Base-by-base conservation (phyloP, 2,888 invertebrate species). In the Dynastes grantii region DNA sequence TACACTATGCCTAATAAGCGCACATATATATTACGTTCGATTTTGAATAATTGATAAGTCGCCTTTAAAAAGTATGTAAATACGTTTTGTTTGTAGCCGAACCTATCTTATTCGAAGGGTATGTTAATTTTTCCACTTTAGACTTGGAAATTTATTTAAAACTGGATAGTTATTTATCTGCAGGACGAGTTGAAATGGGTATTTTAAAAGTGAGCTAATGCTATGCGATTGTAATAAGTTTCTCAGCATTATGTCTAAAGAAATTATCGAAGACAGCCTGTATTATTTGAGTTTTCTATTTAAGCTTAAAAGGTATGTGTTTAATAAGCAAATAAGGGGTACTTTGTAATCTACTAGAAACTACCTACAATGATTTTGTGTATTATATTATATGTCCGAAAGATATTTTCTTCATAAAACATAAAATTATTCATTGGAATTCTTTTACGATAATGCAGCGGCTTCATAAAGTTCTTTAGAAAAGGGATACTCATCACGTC, bases 91-190 rank as follows among this genome's bases (percentile, higher is more conserved):
- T 6, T 58, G 22, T 22, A 37, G 5, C 27, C 22, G 13, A 58
- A 40, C 27, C 51, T 6, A 58, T 58, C 58, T 58, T 73, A 37
- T 40, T 37, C 55, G 73, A 37, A 22, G 16, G n/a, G 58, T 73
- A 73, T 73, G 73, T 40, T 73, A 73, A 73, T 73, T 37, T 73
- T 45, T 16, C 53, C 51, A 53, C 40, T 58, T 73, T 58, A 40
- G 37, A 73, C n/a, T 73, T 73, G 73, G 73, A 58, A 73, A 73
- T 73, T 73, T 58, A 73, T 73, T 55, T 45, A 70, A 70, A 70
- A 37, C 67, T 45, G 27, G 16, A 11, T 61, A 16, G 55, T 37
- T 73, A 73, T 58, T 29, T 73, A 73, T 61, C 58, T 16, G 16
- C 8, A 16, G 73, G 40, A 58, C 16, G 40, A 13, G 11, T n/a